Base-by-base conservation (phyloP, 2,113 vertebrate species). In the Misgurnus mizolepis region DNA sequence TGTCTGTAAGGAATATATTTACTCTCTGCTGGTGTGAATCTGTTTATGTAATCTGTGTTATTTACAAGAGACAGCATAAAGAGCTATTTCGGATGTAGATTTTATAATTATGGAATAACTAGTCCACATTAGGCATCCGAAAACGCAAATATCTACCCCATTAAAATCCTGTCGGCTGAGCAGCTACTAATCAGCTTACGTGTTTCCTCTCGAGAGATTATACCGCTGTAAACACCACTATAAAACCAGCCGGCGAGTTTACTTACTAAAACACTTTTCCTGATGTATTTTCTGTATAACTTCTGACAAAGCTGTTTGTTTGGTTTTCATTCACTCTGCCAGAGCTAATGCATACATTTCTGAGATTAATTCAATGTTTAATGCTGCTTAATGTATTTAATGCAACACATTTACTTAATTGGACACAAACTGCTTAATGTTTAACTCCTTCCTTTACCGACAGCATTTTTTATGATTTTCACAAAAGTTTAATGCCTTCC, bases 1-100 rank as follows among this genome's bases (percentile, higher is more conserved):
- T 47, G 7, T 6, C 47, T 40, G 27, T 55, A 71, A 39, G 15
- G 47, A 17, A 17, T 71, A 8, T 71, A 71, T 55, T 71, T 55
- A 6, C 49, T 6, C 50, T 55, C 49, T 40, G 49, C 68, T n/a
- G 68, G 8, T n/a, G 68, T n/a, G 68, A 50, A 67, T 53, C 64
- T 34, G 73, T 68, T 86, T n/a, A 58, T 65, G 66, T 81, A 80
- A 84, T 87, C 75, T 27, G 40, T 22, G 14, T 9, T 45, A 68
- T 60, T 47, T 78, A 12, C 40, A 11, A 4, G 15, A 83, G 78
- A 71, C 85, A 82, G n/a, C 67, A 80, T 79, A 80, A 84, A 89
- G 82, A 82, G 82, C 56, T 73, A 64, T 85, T 78, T 79, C 45
- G 79, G 78, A 85, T 85, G 87, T 64, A 84, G 81, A 76, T 82